Conservation (phyloP, 2,888 invertebrate species). For the Laspeyria flexula region DNA sequence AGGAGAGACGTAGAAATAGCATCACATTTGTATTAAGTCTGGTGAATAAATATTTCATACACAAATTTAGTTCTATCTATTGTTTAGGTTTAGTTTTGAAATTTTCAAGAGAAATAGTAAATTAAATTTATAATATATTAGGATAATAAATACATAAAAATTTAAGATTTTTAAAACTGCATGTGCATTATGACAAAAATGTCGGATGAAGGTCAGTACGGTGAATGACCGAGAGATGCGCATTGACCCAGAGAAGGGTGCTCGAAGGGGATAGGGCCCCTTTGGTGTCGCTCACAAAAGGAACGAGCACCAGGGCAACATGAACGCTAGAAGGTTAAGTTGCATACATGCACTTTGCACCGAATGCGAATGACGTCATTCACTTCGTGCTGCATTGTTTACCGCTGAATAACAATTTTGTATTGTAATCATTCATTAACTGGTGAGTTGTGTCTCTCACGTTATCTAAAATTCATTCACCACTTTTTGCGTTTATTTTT, state of each 20-base stretch:
- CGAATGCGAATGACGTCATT: conserved; percentile 80
- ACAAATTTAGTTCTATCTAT: too few species aligned
- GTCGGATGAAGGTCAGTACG: conserved; percentile 54
- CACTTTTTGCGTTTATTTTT: too few species aligned
- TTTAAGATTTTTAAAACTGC: conserved; percentile 3
- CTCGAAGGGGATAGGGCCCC: conserved; percentile 85
- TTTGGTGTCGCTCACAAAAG: conserved; percentile 83
- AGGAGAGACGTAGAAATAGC: too few species aligned
- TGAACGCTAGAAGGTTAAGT: conserved; percentile 76
- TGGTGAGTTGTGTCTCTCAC: conserved; percentile 8
- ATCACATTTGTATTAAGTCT: too few species aligned
- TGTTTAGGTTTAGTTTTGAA: neutral
- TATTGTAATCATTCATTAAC: conserved; percentile 44
- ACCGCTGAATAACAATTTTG: conserved; percentile 67
- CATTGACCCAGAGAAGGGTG: conserved; percentile 84
- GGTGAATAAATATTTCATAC: too few species aligned
- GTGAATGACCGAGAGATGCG: conserved; percentile 74
- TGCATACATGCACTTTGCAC: conserved; percentile 86
- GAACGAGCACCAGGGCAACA: conserved; percentile 81
- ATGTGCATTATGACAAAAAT: conserved; percentile 35
- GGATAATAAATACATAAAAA: neutral
- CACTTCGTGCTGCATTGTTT: conserved; percentile 78
- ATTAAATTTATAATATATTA: neutral
- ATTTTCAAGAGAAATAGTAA: neutral
- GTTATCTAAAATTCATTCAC: neutral